A percentile compares a stretch with the other conserved stretches of the same genome.
phyloP scores from a whole-genome alignment of 2,113 vertebrate species.

The Chamaetylas fuelleborni region DNA sequence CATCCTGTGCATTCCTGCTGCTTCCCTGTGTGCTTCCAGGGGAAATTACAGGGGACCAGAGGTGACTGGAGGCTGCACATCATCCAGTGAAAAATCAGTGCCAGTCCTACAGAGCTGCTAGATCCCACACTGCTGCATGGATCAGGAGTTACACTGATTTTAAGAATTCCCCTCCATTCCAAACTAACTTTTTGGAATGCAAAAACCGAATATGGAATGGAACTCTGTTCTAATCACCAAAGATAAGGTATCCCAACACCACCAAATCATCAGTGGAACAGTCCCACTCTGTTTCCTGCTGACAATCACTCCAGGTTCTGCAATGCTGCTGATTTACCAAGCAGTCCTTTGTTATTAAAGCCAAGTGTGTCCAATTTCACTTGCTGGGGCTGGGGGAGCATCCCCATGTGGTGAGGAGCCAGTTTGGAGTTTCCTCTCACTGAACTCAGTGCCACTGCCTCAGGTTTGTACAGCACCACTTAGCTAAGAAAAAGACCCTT shows the following conservation, averaged over 20 bases:
- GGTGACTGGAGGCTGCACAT: background rate
- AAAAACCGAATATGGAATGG: background rate
- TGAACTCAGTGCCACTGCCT: background rate
- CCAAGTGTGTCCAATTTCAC: background rate
- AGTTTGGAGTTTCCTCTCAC: background rate
- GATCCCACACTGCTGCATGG: background rate
- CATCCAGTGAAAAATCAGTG: background rate
- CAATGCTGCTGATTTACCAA: background rate
- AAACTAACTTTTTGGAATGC: background rate
- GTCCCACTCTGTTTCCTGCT: background rate
- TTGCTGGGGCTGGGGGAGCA: background rate
- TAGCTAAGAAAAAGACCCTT: background rate
- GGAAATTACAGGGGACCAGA: background rate
- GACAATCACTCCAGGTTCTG: background rate
- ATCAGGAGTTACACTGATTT: background rate
- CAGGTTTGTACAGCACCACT: background rate
- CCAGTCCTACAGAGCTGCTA: background rate
- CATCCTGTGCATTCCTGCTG: background rate
- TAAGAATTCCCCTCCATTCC: background rate
- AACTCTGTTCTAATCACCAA: background rate
- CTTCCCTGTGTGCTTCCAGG: background rate
- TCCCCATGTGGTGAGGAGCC: background rate
- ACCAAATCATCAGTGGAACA: background rate
- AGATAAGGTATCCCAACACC: rapidly evolving
- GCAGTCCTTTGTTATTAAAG: background rate